Conservation (phyloP, 2,888 invertebrate species). For the Elysia crispata region DNA sequence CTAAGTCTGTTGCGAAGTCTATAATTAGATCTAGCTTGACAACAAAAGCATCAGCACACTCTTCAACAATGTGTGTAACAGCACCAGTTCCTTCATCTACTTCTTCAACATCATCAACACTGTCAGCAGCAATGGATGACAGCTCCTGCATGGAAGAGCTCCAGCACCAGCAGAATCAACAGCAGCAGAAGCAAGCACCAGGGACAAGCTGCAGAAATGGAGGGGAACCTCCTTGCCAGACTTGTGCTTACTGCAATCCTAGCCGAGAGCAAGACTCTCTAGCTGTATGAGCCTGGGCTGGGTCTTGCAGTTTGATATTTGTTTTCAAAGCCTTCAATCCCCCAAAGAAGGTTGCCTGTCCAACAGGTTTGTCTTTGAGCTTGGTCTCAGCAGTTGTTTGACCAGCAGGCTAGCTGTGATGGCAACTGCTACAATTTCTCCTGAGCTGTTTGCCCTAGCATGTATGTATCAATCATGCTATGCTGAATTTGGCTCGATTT, state of each 20-base stretch:
- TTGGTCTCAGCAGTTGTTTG: too few species aligned
- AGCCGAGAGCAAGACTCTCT: slow-evolving; percentile 64
- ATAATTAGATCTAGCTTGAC: too few species aligned
- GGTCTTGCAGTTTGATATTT: slow-evolving; percentile 37
- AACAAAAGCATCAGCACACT: not conserved
- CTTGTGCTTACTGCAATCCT: slow-evolving; percentile 53
- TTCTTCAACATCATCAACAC: slow-evolving; percentile 21
- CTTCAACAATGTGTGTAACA: slow-evolving; percentile 7
- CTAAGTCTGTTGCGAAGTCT: too few species aligned
- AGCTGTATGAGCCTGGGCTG: slow-evolving; percentile 56
- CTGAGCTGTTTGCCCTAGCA: too few species aligned
- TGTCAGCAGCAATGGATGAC: not conserved
- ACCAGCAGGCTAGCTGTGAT: too few species aligned
- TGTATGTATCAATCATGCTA: too few species aligned
- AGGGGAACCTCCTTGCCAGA: slow-evolving; percentile 24
- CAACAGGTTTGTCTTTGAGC: not conserved
- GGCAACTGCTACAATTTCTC: too few species aligned
- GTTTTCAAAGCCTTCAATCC: slow-evolving; percentile 46
- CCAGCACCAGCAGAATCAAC: not conserved
- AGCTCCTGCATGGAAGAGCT: not conserved
- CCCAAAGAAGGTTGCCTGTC: slow-evolving; percentile 51
- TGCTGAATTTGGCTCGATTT: too few species aligned
- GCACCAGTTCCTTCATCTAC: slow-evolving; percentile 1
- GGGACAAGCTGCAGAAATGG: not conserved
- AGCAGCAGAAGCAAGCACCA: not conserved